phyloP scores from a whole-genome alignment of 2,888 invertebrate genomes.

The Agrotis clavis region DNA sequence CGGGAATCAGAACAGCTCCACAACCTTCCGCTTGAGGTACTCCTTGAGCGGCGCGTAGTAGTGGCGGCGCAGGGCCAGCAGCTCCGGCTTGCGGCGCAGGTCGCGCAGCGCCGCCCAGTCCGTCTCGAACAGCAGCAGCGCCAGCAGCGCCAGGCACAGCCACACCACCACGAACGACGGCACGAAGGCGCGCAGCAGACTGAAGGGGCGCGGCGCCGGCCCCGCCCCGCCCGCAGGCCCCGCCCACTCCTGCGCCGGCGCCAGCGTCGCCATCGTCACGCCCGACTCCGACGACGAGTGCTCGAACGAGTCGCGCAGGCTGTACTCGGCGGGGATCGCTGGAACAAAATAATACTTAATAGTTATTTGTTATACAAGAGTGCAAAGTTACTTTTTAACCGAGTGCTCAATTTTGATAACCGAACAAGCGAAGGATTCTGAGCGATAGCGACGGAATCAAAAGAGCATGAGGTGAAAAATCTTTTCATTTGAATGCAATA shows the following conservation, averaged over 20 bases:
- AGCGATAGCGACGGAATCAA: no score
- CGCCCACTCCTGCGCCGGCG: slow-evolving; percentile 75
- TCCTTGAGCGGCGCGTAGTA: slow-evolving; percentile 96
- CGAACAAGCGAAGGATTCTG: no score
- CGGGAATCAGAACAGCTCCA: slow-evolving; percentile 92
- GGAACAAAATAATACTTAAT: slow-evolving; percentile 59
- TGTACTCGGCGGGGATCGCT: slow-evolving; percentile 89
- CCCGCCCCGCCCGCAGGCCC: slow-evolving; percentile 66
- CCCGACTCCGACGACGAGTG: slow-evolving; percentile 95
- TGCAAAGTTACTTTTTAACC: no score
- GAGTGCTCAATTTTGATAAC: no score
- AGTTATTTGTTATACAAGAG: no score
- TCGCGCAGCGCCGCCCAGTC: slow-evolving; percentile 94
- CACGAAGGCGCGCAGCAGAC: slow-evolving; percentile 93
- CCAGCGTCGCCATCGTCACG: slow-evolving; percentile 85
- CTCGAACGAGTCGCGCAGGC: slow-evolving; percentile 93
- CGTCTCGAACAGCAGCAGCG: slow-evolving; percentile 94
- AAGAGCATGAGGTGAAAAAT: no score
- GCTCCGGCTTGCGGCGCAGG: slow-evolving; percentile 94
- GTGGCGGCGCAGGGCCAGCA: slow-evolving; percentile 94
- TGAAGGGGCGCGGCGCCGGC: slow-evolving; percentile 86
- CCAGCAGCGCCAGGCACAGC: slow-evolving; percentile 92
- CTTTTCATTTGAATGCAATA: no score
- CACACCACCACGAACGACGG: slow-evolving; percentile 95
- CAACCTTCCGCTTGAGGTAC: slow-evolving; percentile 92